phyloP scores from a whole-genome alignment of 2,113 vertebrate genomes.

The Lepisosteus osseus region DNA sequence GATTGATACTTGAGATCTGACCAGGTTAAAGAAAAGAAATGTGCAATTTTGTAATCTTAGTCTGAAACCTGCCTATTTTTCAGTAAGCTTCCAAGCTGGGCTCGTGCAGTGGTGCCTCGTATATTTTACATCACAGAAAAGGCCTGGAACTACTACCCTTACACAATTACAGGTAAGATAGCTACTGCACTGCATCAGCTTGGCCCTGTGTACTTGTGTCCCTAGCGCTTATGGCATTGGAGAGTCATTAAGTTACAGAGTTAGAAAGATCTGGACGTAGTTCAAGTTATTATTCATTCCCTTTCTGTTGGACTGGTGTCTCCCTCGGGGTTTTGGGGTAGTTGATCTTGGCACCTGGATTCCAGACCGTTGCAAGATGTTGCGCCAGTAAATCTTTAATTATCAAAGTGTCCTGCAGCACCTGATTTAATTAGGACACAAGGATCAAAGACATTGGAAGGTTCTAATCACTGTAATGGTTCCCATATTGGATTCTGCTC shows the following conservation, averaged over 20 bases:
- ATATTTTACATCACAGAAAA: constrained; percentile 72
- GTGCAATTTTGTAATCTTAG: too few species aligned
- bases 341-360: too few species aligned
- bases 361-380: too few species aligned
- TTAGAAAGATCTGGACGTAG: neutral
- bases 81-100: constrained; percentile 70
- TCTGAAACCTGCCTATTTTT: neutral
- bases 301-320: neutral
- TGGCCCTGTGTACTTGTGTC: neutral
- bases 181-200: neutral
- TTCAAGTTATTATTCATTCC: neutral
- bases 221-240: neutral
- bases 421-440: too few species aligned
- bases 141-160: constrained; percentile 71
- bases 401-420: too few species aligned
- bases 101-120: constrained; percentile 59
- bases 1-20: too few species aligned
- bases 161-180: constrained; percentile 65
- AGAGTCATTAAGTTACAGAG: neutral
- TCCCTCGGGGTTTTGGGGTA: too few species aligned
- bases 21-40: too few species aligned
- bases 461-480: too few species aligned
- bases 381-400: too few species aligned
- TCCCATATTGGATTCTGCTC: too few species aligned
- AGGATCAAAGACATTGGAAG: too few species aligned